phyloP scores from a whole-genome alignment of 2,113 vertebrate genomes.

The Neotoma lepida region DNA sequence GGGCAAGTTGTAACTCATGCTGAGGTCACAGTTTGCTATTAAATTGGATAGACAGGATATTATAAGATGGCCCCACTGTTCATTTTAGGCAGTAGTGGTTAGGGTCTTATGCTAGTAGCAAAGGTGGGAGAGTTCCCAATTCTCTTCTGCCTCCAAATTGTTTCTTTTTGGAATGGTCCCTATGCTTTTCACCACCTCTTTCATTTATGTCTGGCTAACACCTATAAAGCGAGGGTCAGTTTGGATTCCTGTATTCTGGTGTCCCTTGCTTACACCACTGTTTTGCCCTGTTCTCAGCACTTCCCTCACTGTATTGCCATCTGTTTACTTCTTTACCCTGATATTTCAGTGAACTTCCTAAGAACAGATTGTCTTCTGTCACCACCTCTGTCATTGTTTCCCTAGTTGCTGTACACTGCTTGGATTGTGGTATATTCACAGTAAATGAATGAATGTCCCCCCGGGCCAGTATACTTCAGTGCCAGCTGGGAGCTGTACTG shows the following conservation, averaged over 20 bases:
- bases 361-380: neutral
- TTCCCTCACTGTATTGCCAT: neutral
- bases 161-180: neutral
- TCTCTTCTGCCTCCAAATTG: neutral
- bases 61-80: neutral
- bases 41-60: neutral
- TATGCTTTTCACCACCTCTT: neutral
- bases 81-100: neutral
- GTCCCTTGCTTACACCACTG: neutral
- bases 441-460: conserved; percentile 1
- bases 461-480: neutral
- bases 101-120: neutral
- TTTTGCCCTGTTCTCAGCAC: neutral
- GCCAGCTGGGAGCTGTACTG: neutral
- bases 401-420: neutral
- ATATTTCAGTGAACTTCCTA: conserved; percentile 17
- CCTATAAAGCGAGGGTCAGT: neutral
- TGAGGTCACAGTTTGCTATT: neutral
- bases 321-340: conserved; percentile 48
- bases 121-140: neutral
- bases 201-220: neutral
- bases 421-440: neutral
- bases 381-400: neutral
- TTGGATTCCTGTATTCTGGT: neutral
- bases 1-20: neutral